A percentile compares a stretch with the other conserved stretches of the same genome.
These are phyloP conservation scores for Hirtodrosophila histrioides DNA, from an alignment of 2,888 invertebrate species.

Conservation along the genomic window DNA sequence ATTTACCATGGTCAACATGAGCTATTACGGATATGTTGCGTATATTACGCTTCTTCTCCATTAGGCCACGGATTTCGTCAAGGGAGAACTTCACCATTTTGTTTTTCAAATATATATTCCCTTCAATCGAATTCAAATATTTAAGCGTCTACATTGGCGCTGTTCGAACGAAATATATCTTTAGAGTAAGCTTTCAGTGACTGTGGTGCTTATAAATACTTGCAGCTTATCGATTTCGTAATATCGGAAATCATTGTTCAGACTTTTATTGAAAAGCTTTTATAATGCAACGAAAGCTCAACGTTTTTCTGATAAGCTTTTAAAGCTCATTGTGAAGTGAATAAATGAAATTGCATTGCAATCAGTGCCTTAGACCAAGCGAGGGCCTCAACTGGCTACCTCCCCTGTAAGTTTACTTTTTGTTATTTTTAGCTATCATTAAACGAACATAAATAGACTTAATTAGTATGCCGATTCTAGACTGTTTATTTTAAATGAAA, in stretches of 20 bases:
- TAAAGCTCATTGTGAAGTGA: not conserved
- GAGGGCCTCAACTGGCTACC: not conserved
- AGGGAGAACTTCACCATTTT: slow-evolving; percentile 48
- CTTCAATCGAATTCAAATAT: slow-evolving; percentile 2
- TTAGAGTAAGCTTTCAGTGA: slow-evolving; percentile 1
- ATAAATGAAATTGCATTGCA: slow-evolving; percentile 18
- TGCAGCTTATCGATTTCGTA: slow-evolving; percentile 24
- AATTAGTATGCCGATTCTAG: no score
- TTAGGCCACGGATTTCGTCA: slow-evolving; percentile 96
- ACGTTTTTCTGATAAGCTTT: slow-evolving; percentile 12
- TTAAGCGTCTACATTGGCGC: slow-evolving; percentile 35
- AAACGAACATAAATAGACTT: no score
- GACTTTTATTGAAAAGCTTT: slow-evolving; percentile 18
- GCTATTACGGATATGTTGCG: slow-evolving; percentile 99
- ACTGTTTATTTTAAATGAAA: not conserved
- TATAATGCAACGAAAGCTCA: slow-evolving; percentile 1
- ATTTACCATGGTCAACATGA: slow-evolving; percentile 99
- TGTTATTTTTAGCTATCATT: no score
- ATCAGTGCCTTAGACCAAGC: slow-evolving; percentile 3
- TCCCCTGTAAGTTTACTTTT: no score
- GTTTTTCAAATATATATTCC: not conserved
- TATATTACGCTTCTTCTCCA: slow-evolving; percentile 99
- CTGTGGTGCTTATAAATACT: slow-evolving; percentile 17
- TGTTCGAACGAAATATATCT: not conserved
- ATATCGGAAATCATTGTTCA: slow-evolving; percentile 10